Evolutionary conservation across 2,888 invertebrate genomes (phyloP).

Genomic region (Morinoia aosen): DNA sequence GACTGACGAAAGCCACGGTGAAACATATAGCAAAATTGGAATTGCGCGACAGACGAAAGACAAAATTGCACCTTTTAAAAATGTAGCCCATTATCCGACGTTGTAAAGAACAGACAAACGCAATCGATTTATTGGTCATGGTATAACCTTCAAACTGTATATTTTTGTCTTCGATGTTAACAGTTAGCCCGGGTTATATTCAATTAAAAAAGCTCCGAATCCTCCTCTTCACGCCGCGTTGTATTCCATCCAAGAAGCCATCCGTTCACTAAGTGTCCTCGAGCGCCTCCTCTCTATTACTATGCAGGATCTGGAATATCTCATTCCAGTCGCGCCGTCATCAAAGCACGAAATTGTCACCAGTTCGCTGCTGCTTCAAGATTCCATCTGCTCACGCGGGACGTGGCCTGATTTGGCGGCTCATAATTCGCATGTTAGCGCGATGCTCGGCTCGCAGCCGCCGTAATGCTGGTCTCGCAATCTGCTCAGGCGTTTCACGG

Average conservation of each 20-base stretch:
- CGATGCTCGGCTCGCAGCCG: background rate
- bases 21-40: background rate
- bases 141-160: background rate
- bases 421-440: conserved; percentile 4
- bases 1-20: background rate
- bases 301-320: background rate
- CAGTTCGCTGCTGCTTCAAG: background rate
- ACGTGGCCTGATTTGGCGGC: background rate
- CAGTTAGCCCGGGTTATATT: background rate
- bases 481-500: background rate
- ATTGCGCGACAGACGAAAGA: background rate
- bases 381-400: background rate
- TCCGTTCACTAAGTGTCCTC: background rate
- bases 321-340: background rate
- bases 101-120: too few relatives aligned
- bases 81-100: background rate
- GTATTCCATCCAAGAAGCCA: background rate
- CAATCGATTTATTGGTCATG: background rate
- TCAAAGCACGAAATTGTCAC: background rate
- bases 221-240: background rate
- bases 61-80: background rate
- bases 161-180: background rate
- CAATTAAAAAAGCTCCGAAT: background rate
- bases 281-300: background rate
- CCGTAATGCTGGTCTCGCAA: background rate